These are phyloP conservation scores for Thunnus albacares DNA, from an alignment of 2,797 vertebrate species.

Conservation along the genomic window DNA sequence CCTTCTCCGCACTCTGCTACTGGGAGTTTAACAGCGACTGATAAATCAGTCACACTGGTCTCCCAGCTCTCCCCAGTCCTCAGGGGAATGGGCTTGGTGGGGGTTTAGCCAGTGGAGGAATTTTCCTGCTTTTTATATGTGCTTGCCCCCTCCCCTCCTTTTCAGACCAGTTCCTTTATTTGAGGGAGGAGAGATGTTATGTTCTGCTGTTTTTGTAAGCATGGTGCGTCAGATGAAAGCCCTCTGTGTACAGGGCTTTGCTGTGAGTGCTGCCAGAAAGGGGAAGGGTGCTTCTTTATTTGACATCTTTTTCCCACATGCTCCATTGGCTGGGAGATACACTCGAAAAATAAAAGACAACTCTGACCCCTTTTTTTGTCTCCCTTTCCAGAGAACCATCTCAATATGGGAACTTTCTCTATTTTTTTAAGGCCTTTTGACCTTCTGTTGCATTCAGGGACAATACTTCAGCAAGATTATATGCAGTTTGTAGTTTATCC, in stretches of 20 bases:
- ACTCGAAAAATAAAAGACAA: conserved; percentile 83
- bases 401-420: conserved; percentile 80
- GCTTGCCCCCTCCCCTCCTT: conserved; percentile 65
- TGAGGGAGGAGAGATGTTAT: conserved; percentile 81
- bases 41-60: conserved; percentile 91
- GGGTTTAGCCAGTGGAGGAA: conserved; percentile 81
- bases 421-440: conserved; percentile 69
- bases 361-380: conserved; percentile 55
- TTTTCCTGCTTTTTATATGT: conserved; percentile 83
- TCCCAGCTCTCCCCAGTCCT: conserved; percentile 85
- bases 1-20: conserved; percentile 52
- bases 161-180: conserved; percentile 82
- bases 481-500: conserved; percentile 63
- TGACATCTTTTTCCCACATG: conserved; percentile 88
- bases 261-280: conserved; percentile 77
- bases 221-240: conserved; percentile 86
- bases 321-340: conserved; percentile 83
- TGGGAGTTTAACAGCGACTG: conserved; percentile 89
- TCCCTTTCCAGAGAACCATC: conserved; percentile 46
- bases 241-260: conserved; percentile 76
- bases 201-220: conserved; percentile 87
- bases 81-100: conserved; percentile 83
- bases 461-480: conserved; percentile 48
- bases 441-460: conserved; percentile 67
- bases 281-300: conserved; percentile 80